These are phyloP conservation scores for Ardeotis arabs DNA, from an alignment of 2,113 vertebrate genomes.

Conservation along the genomic window DNA sequence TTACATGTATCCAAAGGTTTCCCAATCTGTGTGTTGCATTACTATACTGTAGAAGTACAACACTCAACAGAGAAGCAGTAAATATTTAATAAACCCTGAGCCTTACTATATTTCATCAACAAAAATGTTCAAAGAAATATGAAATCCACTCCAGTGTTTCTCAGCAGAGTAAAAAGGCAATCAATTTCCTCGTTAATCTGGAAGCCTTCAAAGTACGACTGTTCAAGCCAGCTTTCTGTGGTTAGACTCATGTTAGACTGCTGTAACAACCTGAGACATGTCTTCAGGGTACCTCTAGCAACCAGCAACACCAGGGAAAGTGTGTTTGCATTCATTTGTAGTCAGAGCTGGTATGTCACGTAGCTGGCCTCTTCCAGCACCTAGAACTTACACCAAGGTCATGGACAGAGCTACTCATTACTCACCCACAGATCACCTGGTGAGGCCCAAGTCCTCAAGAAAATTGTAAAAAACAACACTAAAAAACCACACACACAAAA, in stretches of 20 bases:
- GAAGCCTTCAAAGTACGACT: not conserved
- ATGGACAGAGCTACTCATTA: not conserved
- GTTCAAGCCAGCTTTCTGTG: not conserved
- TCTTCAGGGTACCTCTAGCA: not conserved
- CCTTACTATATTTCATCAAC: not conserved
- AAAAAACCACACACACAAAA: no score
- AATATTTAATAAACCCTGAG: not conserved
- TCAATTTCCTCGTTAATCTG: not conserved
- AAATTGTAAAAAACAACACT: rapidly evolving
- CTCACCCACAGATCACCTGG: not conserved
- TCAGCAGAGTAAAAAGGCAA: not conserved
- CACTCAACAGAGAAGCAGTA: not conserved
- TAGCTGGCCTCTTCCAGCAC: not conserved
- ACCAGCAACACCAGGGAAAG: not conserved
- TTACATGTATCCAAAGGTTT: not conserved
- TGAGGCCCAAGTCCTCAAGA: not conserved
- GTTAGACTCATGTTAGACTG: rapidly evolving
- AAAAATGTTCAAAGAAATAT: not conserved
- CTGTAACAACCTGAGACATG: not conserved
- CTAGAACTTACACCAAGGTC: not conserved
- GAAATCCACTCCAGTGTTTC: not conserved
- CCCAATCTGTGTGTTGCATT: not conserved
- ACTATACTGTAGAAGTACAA: not conserved
- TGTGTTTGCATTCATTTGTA: not conserved
- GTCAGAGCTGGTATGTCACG: not conserved